Conservation (phyloP, 2,797 vertebrate species). For the Xiphophorus birchmanni region DNA sequence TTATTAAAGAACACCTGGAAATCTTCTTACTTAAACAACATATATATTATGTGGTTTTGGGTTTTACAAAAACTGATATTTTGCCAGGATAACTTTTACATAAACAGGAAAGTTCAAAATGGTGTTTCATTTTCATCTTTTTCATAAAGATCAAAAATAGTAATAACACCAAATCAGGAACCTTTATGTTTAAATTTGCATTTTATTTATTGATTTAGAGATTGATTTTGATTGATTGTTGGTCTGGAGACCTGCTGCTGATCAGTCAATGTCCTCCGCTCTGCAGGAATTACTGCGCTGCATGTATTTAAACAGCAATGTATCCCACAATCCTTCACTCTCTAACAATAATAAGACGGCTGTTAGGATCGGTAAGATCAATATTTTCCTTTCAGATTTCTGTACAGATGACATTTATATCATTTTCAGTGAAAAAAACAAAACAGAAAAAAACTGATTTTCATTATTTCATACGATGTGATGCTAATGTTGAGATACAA, state of each 20-base stretch:
- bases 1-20: not conserved
- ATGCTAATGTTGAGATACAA: not conserved
- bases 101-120: not conserved
- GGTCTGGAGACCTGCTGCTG: conserved; percentile 29
- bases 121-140: not conserved
- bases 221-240: conserved; percentile 32
- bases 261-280: conserved; percentile 12
- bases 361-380: conserved; percentile 21
- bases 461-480: not conserved
- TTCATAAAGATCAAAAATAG: not conserved
- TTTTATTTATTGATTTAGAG: not conserved
- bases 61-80: not conserved
- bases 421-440: conserved; percentile 3
- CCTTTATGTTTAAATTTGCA: not conserved
- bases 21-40: not conserved
- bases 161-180: not conserved
- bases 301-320: conserved; percentile 14
- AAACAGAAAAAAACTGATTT: conserved; percentile 24
- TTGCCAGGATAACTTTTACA: not conserved
- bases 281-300: conserved; percentile 22
- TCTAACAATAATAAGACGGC: conserved; percentile 38
- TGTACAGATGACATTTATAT: conserved; percentile 3
- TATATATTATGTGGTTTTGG: not conserved
- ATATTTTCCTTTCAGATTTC: conserved; percentile 38
- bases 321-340: conserved; percentile 10